Evolutionary conservation across 2,797 vertebrate genomes (phyloP), one percentile per base, ranked within the genome.

Genomic region (Syndactyla subalaris): DNA sequence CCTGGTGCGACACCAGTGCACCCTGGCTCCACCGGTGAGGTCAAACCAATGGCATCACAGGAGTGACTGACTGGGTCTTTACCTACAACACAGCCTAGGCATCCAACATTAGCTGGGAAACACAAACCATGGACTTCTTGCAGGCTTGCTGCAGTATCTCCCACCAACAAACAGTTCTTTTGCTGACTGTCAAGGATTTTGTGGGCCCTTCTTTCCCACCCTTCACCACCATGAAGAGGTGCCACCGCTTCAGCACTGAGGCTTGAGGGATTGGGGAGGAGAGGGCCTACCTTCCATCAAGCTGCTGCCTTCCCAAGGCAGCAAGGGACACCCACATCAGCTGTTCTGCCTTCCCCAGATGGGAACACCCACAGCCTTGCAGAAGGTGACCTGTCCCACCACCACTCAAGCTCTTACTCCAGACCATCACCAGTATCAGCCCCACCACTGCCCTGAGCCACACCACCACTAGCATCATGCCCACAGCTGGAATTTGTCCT

Each of bases 31-130:
- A 36, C 39, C 43, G 3, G 0, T 17, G n/a, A 68, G 11, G 32
- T 14, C 0, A 3, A 54, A n/a, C 5, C 39, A n/a, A 6, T 0
- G 1, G 29, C 4, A 12, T 30, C 3, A 2, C 51, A 41, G n/a
- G 8, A 80, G 20, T 1, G 1, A 36, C 36, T 12, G 24, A 10
- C 22, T 17, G 3, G 23, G 3, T 55, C 16, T 23, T 21, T 51
- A 7, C 6, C 5, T 4, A 18, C 16, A 17, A 6, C 24, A 21
- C 39, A 30, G 45, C 29, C 45, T 54, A 14, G 1, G 2, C 32
- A 32, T 4, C 7, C 36, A 39, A 23, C 6, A 8, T 20, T 27
- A 58, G 5, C 10, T 59, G 26, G 9, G 17, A 67, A 84, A 48
- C 19, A 29, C 3, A 54, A 78, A 78, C 3, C 6, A 0, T 14